Conservation (phyloP, 2,113 vertebrate species). For the Petrocephalus zakoni region DNA sequence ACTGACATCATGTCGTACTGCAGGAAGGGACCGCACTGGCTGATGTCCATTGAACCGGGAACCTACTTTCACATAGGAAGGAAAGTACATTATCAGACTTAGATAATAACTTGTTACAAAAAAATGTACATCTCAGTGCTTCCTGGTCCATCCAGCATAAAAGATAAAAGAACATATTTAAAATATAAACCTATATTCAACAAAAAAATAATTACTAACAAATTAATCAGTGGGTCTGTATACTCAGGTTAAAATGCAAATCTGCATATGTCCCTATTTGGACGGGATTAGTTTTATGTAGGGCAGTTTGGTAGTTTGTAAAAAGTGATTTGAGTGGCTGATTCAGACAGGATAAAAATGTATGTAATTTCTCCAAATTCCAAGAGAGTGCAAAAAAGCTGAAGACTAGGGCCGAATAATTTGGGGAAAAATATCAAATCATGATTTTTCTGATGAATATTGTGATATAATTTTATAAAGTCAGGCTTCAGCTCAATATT, state of each 20-base stretch:
- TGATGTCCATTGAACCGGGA: conserved; percentile 78
- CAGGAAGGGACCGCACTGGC: conserved; percentile 79
- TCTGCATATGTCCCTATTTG: no score
- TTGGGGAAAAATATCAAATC: background rate
- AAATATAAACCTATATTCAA: background rate
- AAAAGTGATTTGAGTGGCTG: no score
- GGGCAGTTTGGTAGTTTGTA: no score
- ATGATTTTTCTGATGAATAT: background rate
- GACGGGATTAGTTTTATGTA: no score
- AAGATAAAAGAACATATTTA: background rate
- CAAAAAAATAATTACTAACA: background rate
- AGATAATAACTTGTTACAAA: background rate
- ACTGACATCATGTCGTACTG: conserved; percentile 75
- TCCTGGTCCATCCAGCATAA: background rate
- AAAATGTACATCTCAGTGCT: background rate
- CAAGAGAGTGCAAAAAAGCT: background rate
- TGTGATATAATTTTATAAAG: background rate
- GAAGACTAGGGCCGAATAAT: background rate
- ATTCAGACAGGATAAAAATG: no score
- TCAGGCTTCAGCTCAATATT: background rate
- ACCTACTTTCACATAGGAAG: conserved; percentile 54
- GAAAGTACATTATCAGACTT: background rate
- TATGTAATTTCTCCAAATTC: no score
- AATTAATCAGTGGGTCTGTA: background rate
- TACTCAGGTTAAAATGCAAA: background rate